Base-by-base conservation (phyloP, 2,888 invertebrate genomes). In the Mimas tiliae region DNA sequence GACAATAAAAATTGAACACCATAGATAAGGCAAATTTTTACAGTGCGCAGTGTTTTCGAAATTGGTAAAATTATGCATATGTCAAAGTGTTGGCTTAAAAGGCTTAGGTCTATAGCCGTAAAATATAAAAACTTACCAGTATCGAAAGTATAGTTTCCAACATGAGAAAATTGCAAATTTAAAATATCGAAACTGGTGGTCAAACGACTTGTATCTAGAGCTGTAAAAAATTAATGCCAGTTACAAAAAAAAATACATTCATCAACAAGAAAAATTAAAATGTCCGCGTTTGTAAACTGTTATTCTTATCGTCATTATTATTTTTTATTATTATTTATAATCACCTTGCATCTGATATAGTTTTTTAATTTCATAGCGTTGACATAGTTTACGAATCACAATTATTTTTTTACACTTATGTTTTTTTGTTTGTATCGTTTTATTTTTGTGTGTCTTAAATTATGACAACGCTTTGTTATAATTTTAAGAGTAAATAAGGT, bases 281-380 rank as follows among this genome's bases (percentile, higher is more conserved):
- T 42, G 58, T 58, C 42, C 58, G 58, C 58, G 58, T 58, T 19
- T 19, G 58, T 58, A 42, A 58, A 58, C 9, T 38, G 42, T 55
- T 58, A 58, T 42, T 58, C 42, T 58, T 58, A 58, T 42, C 58
- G 58, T 58, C 34, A 38, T 34, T 38, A 55, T 55, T 34, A 58
- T 19, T 16, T 19, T 42, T 42, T 6, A 42, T 42, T 19, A 58
- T 58, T 58, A 58, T 58, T 58, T 58, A 58, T 58, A 58, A 42
- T 58, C 58, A 38, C 0, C 38, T 42, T 50, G 50, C 50, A 58
- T 58, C 58, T 42, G 42, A 58, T 58, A 8, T 58, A 58, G 58
- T 42, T 58, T 38, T n/a, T 58, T 42, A 42, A 50, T 50, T 38
- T 38, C 58, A 38, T 38, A 38, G 19, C 58, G 58, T 58, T 19